These are phyloP conservation scores for Sphaeridia pumilis DNA, from an alignment of 2,888 invertebrate species.

Conservation along the genomic window DNA sequence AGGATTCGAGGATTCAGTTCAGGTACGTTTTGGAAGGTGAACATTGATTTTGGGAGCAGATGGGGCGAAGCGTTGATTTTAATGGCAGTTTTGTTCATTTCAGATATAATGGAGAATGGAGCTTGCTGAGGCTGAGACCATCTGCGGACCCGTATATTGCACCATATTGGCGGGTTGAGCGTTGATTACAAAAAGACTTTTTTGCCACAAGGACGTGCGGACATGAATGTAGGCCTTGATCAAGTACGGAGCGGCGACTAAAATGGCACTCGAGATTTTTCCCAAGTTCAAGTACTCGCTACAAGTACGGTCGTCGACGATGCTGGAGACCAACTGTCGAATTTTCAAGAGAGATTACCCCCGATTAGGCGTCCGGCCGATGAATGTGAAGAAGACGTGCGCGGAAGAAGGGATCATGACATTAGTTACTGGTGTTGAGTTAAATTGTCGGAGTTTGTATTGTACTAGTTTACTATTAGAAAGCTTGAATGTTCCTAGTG, in stretches of 20 bases:
- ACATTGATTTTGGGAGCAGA: no score
- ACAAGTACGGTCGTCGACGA: no score
- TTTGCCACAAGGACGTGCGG: no score
- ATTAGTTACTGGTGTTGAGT: not conserved
- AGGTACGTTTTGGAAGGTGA: no score
- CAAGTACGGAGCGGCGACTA: not conserved
- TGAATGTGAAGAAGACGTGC: not conserved
- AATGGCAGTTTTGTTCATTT: not conserved
- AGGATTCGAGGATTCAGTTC: no score
- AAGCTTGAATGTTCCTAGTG: no score
- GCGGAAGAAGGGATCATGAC: not conserved
- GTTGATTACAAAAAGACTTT: no score
- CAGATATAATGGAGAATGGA: not conserved
- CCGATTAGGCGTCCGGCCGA: not conserved
- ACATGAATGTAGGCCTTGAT: no score
- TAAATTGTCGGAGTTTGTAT: no score
- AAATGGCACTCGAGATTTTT: not conserved
- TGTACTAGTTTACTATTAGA: no score
- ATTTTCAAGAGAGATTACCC: not conserved
- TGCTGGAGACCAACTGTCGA: slow-evolving; percentile 4
- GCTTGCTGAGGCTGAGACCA: not conserved
- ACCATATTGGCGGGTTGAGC: no score
- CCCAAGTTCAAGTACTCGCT: not conserved
- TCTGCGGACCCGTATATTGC: no score
- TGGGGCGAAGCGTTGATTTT: not conserved